Conservation (phyloP, 92 coral and sea anemone species). For the Phenganax subtilis region DNA sequence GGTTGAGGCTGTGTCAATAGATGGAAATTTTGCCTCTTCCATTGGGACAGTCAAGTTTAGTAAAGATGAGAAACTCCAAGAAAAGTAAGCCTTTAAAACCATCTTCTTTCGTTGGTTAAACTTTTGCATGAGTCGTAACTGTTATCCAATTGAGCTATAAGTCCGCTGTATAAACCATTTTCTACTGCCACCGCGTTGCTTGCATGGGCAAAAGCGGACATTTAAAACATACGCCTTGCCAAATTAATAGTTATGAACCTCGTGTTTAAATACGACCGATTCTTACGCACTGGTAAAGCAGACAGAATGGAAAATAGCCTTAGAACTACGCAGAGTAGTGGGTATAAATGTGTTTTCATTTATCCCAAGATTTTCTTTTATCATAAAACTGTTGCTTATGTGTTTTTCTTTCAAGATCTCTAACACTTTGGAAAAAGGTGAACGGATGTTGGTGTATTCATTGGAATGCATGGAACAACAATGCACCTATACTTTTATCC, state of each 20-base stretch:
- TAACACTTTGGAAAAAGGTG: conserved; percentile 4
- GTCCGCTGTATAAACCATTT: too few relatives aligned
- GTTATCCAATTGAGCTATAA: too few relatives aligned
- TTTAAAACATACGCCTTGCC: too few relatives aligned
- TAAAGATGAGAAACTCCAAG: too few relatives aligned
- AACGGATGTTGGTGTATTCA: neutral
- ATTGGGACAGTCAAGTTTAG: too few relatives aligned
- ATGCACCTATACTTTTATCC: neutral
- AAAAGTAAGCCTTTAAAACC: too few relatives aligned
- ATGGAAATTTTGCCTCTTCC: neutral
- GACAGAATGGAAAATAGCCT: too few relatives aligned
- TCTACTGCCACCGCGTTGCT: too few relatives aligned
- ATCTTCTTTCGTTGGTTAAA: too few relatives aligned
- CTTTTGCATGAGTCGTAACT: too few relatives aligned
- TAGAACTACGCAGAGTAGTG: neutral
- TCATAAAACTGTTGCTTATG: neutral
- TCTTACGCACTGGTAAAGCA: neutral
- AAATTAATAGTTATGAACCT: neutral
- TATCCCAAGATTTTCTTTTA: neutral
- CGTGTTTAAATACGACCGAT: neutral
- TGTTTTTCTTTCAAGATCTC: neutral
- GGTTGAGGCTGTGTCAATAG: neutral
- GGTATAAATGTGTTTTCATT: neutral
- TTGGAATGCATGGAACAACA: neutral
- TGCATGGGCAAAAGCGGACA: too few relatives aligned